Evolutionary conservation across 2,797 vertebrate genomes (phyloP).

Genomic region (Acipenser oxyrinchus): DNA sequence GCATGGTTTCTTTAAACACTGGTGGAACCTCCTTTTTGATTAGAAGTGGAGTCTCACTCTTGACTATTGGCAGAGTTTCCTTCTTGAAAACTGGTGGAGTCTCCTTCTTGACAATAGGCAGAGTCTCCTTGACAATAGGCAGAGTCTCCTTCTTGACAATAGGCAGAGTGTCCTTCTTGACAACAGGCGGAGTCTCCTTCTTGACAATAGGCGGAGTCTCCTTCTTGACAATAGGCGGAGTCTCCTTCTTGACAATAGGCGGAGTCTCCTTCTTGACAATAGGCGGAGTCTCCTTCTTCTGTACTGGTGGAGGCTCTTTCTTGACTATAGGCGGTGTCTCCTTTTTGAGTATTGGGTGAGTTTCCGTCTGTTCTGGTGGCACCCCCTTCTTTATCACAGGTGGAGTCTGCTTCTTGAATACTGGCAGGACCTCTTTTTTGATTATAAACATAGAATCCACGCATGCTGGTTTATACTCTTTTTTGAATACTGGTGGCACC

Average conservation of each 20-base stretch:
- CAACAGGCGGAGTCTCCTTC: background rate
- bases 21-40: slow-evolving; percentile 6
- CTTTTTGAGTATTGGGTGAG: slow-evolving; percentile 17
- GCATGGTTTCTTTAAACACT: slow-evolving; percentile 22
- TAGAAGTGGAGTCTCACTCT: no score
- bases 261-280: slow-evolving; percentile 1
- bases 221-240: slow-evolving; percentile 52
- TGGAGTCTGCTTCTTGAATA: slow-evolving; percentile 20
- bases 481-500: slow-evolving; percentile 17
- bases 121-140: background rate
- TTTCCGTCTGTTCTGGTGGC: slow-evolving; percentile 23
- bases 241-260: slow-evolving; percentile 16
- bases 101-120: slow-evolving; percentile 15
- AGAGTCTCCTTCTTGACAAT: no score
- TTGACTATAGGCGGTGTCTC: slow-evolving; percentile 10
- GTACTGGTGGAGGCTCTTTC: slow-evolving; percentile 12
- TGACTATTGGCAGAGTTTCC: no score
- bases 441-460: no score
- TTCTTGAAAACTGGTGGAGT: background rate
- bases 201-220: slow-evolving; percentile 28
- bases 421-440: slow-evolving; percentile 8
- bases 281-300: slow-evolving; percentile 10
- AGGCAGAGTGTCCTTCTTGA: slow-evolving; percentile 31
- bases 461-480: slow-evolving; percentile 12
- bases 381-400: slow-evolving; percentile 10